Evolutionary conservation across 2,888 invertebrate species (phyloP).

Genomic region (Acanthosoma haemorrhoidale): DNA sequence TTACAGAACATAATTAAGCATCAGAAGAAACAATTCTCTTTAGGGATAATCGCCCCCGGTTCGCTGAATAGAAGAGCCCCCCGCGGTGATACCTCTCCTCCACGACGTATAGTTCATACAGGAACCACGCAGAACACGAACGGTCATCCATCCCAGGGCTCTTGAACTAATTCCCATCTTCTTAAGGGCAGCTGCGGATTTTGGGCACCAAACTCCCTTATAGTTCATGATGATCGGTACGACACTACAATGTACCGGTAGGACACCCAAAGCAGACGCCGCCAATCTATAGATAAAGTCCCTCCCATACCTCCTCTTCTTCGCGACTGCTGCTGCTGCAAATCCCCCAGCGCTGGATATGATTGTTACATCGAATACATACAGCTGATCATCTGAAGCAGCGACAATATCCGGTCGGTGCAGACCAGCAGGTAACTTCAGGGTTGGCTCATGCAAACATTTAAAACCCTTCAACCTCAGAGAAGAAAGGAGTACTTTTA

Average conservation of each 20-base stretch:
- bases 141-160: too few relatives aligned
- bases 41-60: too few relatives aligned
- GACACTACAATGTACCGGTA: neutral
- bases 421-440: slow-evolving; percentile 45
- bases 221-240: too few relatives aligned
- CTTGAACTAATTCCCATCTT: neutral
- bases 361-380: neutral
- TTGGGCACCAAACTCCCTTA: neutral
- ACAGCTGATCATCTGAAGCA: neutral
- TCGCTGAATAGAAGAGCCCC: too few relatives aligned
- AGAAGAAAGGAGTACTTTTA: too few relatives aligned
- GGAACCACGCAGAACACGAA: too few relatives aligned
- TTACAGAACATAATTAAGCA: too few relatives aligned
- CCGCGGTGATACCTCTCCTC: too few relatives aligned
- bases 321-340: neutral
- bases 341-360: neutral
- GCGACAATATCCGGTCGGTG: slow-evolving; percentile 41
- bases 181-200: neutral
- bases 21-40: too few relatives aligned
- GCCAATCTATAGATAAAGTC: neutral
- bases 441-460: slow-evolving; percentile 44
- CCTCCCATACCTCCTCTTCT: neutral
- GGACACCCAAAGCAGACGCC: neutral
- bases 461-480: neutral
- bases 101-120: too few relatives aligned